Evolutionary conservation across 2,888 invertebrate species (phyloP), one percentile per base, ranked within the genome.

Genomic region (Syrphus vitripennis): DNA sequence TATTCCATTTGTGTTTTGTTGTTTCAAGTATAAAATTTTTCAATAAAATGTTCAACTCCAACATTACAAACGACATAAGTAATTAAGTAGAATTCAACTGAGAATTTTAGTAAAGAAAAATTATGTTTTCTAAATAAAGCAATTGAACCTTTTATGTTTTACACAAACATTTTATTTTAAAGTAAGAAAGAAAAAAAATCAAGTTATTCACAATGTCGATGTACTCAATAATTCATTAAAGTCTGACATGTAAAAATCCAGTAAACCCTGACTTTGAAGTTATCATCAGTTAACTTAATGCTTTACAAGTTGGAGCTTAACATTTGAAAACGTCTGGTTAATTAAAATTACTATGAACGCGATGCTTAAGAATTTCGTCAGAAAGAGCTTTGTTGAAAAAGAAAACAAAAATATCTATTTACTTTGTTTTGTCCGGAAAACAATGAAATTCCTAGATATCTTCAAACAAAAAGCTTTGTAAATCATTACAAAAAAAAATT

Each of bases 211-310:
- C n/a, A 59, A 59, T 37, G 34, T 21, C 14, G 59, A 37, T 59
- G 21, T 57, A 21, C 12, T 21, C 14, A 31, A 34, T 19, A 16
- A 31, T 14, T 57, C 4, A 19, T 34, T 12, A 14, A 12, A 57
- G 0, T 14, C 14, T 3, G 14, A 14, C 29, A 57, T 34, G 57
- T 57, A 19, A 34, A 6, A 34, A 31, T 19, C 57, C 34, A 34
- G 57, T 57, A 34, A 57, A 5, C 57, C 57, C 21, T 57, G 57
- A 57, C 57, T 57, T 34, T 57, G 57, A 57, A 29, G n/a, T n/a
- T n/a, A n/a, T n/a, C n/a, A n/a, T n/a, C n/a, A n/a, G n/a, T n/a
- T n/a, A n/a, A n/a, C n/a, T n/a, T n/a, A n/a, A n/a, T n/a, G n/a
- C n/a, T 29, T 21, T 14, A 57, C 21, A 3, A 34, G 29, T 10